Percentiles rank a stretch among this genome's conserved stretches.
Evolutionary conservation across 2,888 invertebrate species (phyloP).

Genomic region (Cantharis rustica): DNA sequence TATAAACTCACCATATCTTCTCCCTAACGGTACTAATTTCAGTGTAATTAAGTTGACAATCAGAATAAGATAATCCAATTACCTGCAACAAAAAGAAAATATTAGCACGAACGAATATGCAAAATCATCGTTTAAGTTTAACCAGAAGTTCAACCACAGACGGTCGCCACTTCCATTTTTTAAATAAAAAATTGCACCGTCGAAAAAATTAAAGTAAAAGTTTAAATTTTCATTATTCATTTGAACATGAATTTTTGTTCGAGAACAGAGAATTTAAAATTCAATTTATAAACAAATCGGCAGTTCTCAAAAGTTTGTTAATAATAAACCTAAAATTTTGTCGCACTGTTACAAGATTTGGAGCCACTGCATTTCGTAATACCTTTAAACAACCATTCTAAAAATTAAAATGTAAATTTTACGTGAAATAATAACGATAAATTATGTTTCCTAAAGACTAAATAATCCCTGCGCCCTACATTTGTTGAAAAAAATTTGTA

Average conservation of each 20-base stretch:
- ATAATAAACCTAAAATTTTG: background rate
- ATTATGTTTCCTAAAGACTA: background rate
- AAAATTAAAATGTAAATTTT: background rate
- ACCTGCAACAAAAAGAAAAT: background rate
- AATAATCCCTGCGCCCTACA: background rate
- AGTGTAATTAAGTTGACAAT: background rate
- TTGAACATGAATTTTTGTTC: too few species aligned
- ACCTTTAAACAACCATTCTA: background rate
- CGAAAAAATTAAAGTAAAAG: background rate
- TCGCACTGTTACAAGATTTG: background rate
- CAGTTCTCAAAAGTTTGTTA: background rate
- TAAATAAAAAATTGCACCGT: background rate
- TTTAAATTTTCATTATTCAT: too few species aligned
- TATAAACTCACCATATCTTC: background rate
- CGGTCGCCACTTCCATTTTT: too few species aligned
- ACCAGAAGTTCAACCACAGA: background rate
- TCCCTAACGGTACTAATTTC: background rate
- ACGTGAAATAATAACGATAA: background rate
- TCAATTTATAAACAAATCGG: background rate
- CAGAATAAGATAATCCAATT: background rate
- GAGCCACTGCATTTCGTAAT: background rate
- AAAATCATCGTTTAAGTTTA: background rate
- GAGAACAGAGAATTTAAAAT: too few species aligned
- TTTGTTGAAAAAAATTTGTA: background rate
- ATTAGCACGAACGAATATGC: background rate